Evolutionary conservation across 1,140 invertebrate species (phyloP), one percentile per base, ranked within the genome.

Genomic region (Calephelis nemesis): DNA sequence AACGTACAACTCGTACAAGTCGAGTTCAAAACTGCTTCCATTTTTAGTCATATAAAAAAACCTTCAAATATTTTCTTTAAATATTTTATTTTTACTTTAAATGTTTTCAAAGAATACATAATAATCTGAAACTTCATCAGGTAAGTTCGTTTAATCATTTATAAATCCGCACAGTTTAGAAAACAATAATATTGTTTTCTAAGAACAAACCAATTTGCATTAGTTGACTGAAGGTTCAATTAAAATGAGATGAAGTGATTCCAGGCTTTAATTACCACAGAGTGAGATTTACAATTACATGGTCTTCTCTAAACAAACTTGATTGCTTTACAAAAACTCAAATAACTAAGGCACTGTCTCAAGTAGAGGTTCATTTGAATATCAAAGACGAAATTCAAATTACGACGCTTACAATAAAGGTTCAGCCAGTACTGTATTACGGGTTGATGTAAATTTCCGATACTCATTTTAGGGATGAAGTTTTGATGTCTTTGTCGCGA

Each of bases 251-350:
- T 54, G 50, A 42, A 66, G 79, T 83, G 82, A 88, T 87, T 87
- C 78, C 74, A 82, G 82, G 81, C 80, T 84, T 88, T 90, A 89
- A 91, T 91, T 80, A 83, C 85, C 83, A 79, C 88, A 87, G 83
- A 86, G 76, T 81, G 78, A 84, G 84, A 90, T 88, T 91, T 83
- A 88, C 85, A 88, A 90, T 89, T 91, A 91, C 86, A 91, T 79
- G 71, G 80, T 70, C 77, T 85, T 74, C 80, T 87, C 85, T 91
- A 91, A 90, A 91, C 89, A 91, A 90, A 88, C 86, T 91, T 89
- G 89, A 91, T 91, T 91, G 87, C 87, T 90, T 91, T 91, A 91
- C 89, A 91, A 91, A 91, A 91, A 91, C 85, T 90, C 87, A 88
- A 91, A 90, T 91, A 91, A 89, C 86, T 91, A 90, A 91, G 88